Evolutionary conservation across 2,797 vertebrate species (phyloP), one percentile per base, ranked within the genome.

Genomic region (Helarctos malayanus): DNA sequence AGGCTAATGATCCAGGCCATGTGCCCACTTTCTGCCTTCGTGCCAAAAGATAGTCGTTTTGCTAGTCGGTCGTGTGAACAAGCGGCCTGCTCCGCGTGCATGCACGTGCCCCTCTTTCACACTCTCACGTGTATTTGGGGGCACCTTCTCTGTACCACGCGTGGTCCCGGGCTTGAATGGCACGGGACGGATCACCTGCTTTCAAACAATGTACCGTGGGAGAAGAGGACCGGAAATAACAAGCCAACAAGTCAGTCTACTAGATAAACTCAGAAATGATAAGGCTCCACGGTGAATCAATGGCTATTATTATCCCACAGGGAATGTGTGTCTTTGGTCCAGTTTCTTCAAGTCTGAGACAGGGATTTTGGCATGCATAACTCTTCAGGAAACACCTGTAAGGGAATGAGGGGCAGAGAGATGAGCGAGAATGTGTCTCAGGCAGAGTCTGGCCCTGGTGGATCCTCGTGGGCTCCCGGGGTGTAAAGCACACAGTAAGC

Each of bases 41-140:
- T 32, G 78, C 45, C 81, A 13, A 32, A 49, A 69, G 54, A 27
- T 18, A 59, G 23, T 4, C 35, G 15, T 1, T 59, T 35, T 3
- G 27, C 23, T 23, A 3, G 12, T 4, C n/a, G 15, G 23, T 41
- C 69, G 11, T 0, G 0, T 1, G 18, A 6, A 5, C 1, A 2
- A 0, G 16, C 45, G 14, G 16, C 19, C 59, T 3, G 10, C 9
- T n/a, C 1, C 1, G 21, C 47, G 10, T 2, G 18, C 21, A 1
- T 25, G 25, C 27, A 2, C 0, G 1, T 23, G 14, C 29, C 29
- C 57, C 4, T 35, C 25, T 32, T 76, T 38, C 25, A 2, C 19
- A 61, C n/a, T 63, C 41, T 61, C 47, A 1, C 19, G 21, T 19
- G n/a, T 35, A 10, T 25, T 41, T 79, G 19, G 18, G 63, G 38